A percentile compares a stretch with the other conserved stretches of the same genome.
Evolutionary conservation across 2,888 invertebrate species (phyloP).

Genomic region (Scaptomyza tumidula): DNA sequence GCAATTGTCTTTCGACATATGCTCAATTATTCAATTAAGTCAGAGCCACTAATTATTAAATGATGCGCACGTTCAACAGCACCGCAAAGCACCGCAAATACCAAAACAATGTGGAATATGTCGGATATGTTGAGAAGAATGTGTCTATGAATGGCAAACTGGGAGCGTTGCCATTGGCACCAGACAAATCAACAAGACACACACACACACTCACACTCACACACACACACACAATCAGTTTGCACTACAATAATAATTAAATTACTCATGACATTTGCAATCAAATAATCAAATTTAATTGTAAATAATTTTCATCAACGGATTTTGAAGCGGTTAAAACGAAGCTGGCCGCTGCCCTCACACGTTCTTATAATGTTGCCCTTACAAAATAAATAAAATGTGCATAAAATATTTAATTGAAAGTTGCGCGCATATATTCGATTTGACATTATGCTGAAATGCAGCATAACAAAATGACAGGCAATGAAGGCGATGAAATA

Average conservation of each 20-base stretch:
- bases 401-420: slow-evolving; percentile 49
- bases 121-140: slow-evolving; percentile 5
- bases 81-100: not conserved
- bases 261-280: slow-evolving; percentile 58
- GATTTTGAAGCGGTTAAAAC: slow-evolving; percentile 18
- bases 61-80: slow-evolving; percentile 30
- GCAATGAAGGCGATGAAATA: slow-evolving; percentile 22
- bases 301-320: slow-evolving; percentile 37
- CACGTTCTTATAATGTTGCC: slow-evolving; percentile 1
- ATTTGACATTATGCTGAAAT: slow-evolving; percentile 33
- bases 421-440: slow-evolving; percentile 18
- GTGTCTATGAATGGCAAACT: not conserved
- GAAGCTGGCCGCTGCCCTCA: not conserved
- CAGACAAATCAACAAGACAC: not conserved
- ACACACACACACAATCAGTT: slow-evolving; percentile 3
- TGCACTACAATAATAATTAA: slow-evolving; percentile 55
- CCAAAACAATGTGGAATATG: slow-evolving; percentile 36
- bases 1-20: not conserved
- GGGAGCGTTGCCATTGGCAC: slow-evolving; percentile 12
- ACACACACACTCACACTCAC: not conserved
- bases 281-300: slow-evolving; percentile 64
- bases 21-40: slow-evolving; percentile 22
- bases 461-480: slow-evolving; percentile 16
- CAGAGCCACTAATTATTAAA: slow-evolving; percentile 56
- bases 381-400: slow-evolving; percentile 24